A percentile compares a stretch with the other conserved stretches of the same genome.
Conservation (phyloP, 2,113 vertebrate species). For the Sinocyclocheilus maitianheensis region DNA sequence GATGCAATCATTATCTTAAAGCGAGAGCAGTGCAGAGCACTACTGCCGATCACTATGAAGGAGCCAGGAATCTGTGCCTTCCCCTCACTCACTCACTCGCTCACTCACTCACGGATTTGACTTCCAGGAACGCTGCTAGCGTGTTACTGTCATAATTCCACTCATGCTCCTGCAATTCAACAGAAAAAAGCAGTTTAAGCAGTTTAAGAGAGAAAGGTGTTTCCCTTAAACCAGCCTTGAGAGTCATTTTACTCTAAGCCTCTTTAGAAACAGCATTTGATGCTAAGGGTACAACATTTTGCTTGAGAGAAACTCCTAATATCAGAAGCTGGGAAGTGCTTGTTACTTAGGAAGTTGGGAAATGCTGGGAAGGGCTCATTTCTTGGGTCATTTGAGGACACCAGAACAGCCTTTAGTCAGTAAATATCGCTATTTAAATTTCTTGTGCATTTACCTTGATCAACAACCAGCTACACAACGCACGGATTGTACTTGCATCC, state of each 20-base stretch:
- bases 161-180: slow-evolving; percentile 14
- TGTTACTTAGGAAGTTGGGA: slow-evolving; percentile 19
- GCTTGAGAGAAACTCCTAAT: slow-evolving; percentile 23
- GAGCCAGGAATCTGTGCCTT: slow-evolving; percentile 33
- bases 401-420: neutral
- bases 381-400: slow-evolving; percentile 16
- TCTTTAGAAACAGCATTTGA: slow-evolving; percentile 35
- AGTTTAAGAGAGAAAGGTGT: slow-evolving; percentile 44
- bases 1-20: slow-evolving; percentile 23
- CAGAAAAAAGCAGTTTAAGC: slow-evolving; percentile 32
- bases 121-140: slow-evolving; percentile 41
- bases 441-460: neutral
- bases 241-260: slow-evolving; percentile 47
- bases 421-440: neutral
- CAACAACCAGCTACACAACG: slow-evolving; percentile 1
- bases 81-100: neutral
- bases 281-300: slow-evolving; percentile 14
- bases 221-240: slow-evolving; percentile 43
- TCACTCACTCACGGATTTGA: neutral
- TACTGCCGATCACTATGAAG: neutral
- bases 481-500: neutral
- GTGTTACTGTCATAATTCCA: slow-evolving; percentile 37
- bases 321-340: slow-evolving; percentile 35
- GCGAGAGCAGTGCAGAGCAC: neutral
- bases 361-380: slow-evolving; percentile 1